Evolutionary conservation across 2,113 vertebrate genomes (phyloP), one percentile per base, ranked within the genome.

Genomic region (Hiodon alosoides): DNA sequence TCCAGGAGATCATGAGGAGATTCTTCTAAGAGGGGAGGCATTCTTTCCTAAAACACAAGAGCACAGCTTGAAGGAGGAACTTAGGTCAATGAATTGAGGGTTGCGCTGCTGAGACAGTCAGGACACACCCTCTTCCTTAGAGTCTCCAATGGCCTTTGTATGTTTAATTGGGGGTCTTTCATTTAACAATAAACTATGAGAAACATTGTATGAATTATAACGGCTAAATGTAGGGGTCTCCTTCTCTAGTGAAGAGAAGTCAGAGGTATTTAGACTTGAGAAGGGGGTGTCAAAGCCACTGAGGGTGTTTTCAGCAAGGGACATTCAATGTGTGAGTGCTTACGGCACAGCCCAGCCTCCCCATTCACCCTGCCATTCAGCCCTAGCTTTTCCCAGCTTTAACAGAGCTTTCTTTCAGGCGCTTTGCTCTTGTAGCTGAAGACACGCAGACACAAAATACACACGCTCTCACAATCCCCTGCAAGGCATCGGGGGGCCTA

Each of bases 371-470:
- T 55, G 73, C 74, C 74, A 76, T 81, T 86, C 72, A 81, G 75
- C 67, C 48, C 51, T 60, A 14, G 69, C 59, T 80, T 84, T 83
- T 81, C 75, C 66, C 78, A 75, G 82, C 68, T 81, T 65, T 83
- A 81, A 83, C 75, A 85, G 82, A 82, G 78, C 79, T 81, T 83
- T 82, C 79, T 82, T 86, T 88, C 71, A 80, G 31, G n/a, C 46
- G 62, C 74, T 77, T 69, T 78, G 76, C 81, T 81, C 81, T 86
- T 84, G 83, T 85, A 74, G 70, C 65, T 71, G 80, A 78, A 74
- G 79, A 77, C 79, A 80, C 77, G 70, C 82, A 86, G 78, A 84
- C 83, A 87, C 61, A 78, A 77, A 86, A 81, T 83, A 81, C 83
- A 82, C 76, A 82, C 66, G 80, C 77, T 77, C 79, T 77, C 72